Evolutionary conservation across 2,888 invertebrate genomes (phyloP).

Genomic region (Ischnura elegans): DNA sequence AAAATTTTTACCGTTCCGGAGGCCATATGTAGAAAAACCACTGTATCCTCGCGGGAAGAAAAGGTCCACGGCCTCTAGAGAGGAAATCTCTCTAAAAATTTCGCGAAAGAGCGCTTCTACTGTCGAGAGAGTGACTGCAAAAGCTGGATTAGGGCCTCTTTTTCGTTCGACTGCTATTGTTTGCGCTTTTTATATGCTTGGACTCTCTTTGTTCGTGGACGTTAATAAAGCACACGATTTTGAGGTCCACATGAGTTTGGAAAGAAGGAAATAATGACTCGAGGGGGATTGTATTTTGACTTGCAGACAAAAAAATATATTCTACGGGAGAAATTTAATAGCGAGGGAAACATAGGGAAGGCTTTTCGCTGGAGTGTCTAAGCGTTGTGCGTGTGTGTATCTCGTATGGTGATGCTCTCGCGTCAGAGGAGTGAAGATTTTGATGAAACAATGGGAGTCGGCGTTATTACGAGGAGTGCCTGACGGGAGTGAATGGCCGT

Average conservation of each 20-base stretch:
- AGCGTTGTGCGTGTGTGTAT: not conserved
- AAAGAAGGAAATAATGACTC: not conserved
- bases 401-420: not conserved
- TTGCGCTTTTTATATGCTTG: not conserved
- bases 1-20: too few relatives aligned
- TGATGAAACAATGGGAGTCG: not conserved
- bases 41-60: not conserved
- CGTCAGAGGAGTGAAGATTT: not conserved
- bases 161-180: not conserved
- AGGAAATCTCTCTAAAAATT: not conserved
- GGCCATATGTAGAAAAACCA: too few relatives aligned
- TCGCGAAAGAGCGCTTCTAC: not conserved
- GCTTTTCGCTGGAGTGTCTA: not conserved
- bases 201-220: not conserved
- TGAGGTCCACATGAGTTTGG: not conserved
- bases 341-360: not conserved
- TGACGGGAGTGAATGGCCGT: not conserved
- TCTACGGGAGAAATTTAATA: not conserved
- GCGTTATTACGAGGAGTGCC: not conserved
- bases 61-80: not conserved
- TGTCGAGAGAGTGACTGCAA: not conserved
- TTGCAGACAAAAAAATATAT: not conserved
- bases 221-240: not conserved
- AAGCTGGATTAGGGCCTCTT: not conserved
- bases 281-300: not conserved